These are phyloP conservation scores for Litoditis marina DNA, from an alignment of 2,888 invertebrate genomes.

Conservation along the genomic window DNA sequence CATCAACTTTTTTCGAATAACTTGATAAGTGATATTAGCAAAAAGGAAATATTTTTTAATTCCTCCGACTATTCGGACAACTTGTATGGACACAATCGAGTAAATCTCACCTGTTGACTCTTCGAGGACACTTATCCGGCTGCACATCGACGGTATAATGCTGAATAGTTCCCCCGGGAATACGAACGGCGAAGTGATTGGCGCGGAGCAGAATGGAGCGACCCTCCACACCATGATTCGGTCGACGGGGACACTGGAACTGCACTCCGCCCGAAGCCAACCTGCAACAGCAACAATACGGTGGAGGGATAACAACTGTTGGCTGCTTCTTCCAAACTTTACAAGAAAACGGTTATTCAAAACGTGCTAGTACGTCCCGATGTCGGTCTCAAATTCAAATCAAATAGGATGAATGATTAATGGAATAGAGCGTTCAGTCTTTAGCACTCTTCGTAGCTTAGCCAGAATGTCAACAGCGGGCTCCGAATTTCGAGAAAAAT, in stretches of 20 bases:
- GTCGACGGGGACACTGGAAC: conserved; percentile 89
- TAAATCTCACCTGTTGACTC: conserved; percentile 71
- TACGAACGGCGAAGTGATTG: conserved; percentile 96
- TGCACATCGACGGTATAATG: conserved; percentile 98
- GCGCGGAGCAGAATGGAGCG: conserved; percentile 91
- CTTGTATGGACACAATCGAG: no score
- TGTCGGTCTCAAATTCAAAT: no score
- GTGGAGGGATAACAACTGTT: background rate
- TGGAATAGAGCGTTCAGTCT: no score
- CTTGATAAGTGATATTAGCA: background rate
- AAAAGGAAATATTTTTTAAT: background rate
- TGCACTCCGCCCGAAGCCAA: conserved; percentile 64
- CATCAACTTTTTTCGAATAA: no score
- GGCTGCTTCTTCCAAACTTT: background rate
- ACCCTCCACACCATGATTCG: conserved; percentile 94
- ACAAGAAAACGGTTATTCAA: no score
- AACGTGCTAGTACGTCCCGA: no score
- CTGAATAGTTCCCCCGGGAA: conserved; percentile 96
- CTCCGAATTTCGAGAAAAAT: no score
- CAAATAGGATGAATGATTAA: background rate
- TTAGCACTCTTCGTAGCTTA: no score
- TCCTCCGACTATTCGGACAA: no score
- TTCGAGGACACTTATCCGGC: conserved; percentile 97
- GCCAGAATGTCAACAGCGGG: no score
- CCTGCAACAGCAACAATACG: background rate